Percentiles rank a stretch among this genome's conserved stretches.
Conservation (phyloP, 2,113 vertebrate species). For the Nycticorax nycticorax region DNA sequence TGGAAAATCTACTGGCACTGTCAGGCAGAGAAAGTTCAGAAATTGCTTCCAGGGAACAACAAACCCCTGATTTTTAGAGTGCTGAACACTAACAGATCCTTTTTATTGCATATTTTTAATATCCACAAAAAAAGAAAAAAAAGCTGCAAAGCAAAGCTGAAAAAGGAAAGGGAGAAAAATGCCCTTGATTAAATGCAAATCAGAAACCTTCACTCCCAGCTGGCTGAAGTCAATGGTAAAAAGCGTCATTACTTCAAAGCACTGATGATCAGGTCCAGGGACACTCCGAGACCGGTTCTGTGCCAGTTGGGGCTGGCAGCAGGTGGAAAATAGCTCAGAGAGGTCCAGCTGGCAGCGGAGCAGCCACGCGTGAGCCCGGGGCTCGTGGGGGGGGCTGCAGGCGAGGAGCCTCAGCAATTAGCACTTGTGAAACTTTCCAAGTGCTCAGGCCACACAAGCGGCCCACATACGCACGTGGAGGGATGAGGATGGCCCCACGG, state of each 20-base stretch:
- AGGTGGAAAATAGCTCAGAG: background rate
- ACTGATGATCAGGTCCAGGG: background rate
- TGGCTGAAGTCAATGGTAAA: slow-evolving; percentile 9
- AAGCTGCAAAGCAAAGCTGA: slow-evolving; percentile 13
- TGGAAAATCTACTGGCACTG: slow-evolving; percentile 10
- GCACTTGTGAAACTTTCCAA: background rate
- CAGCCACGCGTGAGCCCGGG: background rate
- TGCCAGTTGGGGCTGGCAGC: background rate
- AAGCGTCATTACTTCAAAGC: background rate
- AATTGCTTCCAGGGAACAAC: background rate
- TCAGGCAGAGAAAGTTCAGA: slow-evolving; percentile 33
- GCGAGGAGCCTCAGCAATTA: background rate
- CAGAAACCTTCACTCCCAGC: slow-evolving; percentile 12
- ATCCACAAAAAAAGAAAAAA: background rate
- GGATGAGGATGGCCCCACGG: accelerated
- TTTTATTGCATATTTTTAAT: slow-evolving; percentile 13
- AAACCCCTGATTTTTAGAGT: slow-evolving; percentile 7
- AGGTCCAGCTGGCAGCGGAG: background rate
- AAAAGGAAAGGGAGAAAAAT: slow-evolving; percentile 40
- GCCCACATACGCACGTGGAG: accelerated
- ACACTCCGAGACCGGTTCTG: background rate
- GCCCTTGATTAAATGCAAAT: slow-evolving; percentile 56
- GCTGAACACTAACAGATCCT: background rate
- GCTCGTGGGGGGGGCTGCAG: background rate
- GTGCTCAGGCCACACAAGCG: accelerated